Percentiles rank a stretch among this genome's conserved stretches.
phyloP scores from a whole-genome alignment of 2,888 invertebrate genomes.

The Diploptera punctata region DNA sequence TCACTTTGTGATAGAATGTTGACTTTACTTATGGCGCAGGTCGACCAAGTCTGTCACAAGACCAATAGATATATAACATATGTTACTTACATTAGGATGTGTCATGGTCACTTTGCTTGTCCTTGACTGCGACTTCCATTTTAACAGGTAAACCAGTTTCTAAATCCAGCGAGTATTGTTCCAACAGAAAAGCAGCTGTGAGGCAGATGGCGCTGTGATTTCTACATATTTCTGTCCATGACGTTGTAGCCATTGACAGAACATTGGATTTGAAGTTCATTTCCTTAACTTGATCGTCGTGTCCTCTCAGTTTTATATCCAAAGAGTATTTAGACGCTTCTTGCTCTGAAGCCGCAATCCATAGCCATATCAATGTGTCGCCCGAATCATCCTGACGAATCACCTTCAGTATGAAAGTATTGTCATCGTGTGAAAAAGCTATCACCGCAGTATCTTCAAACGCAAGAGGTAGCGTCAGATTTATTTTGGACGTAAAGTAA shows the following conservation, averaged over 20 bases:
- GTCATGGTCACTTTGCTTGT: too few relatives aligned
- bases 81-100: too few relatives aligned
- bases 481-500: slow-evolving; percentile 51
- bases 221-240: slow-evolving; percentile 29
- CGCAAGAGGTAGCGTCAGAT: slow-evolving; percentile 47
- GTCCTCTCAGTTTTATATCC: slow-evolving; percentile 9
- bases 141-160: slow-evolving; percentile 7
- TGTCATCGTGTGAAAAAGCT: slow-evolving; percentile 46
- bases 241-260: slow-evolving; percentile 24
- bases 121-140: slow-evolving; percentile 33
- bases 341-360: slow-evolving; percentile 28
- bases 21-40: too few relatives aligned
- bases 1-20: too few relatives aligned
- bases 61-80: too few relatives aligned
- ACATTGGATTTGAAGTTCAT: neutral
- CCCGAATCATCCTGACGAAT: slow-evolving; percentile 23
- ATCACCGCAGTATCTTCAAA: slow-evolving; percentile 44
- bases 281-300: slow-evolving; percentile 9
- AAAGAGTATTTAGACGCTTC: slow-evolving; percentile 23
- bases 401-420: slow-evolving; percentile 51
- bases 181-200: neutral
- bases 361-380: slow-evolving; percentile 36
- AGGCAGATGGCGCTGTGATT: neutral
- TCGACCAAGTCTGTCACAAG: too few relatives aligned
- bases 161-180: slow-evolving; percentile 6